Evolutionary conservation across 2,888 invertebrate species (phyloP).

Genomic region (Alsophila aescularia): DNA sequence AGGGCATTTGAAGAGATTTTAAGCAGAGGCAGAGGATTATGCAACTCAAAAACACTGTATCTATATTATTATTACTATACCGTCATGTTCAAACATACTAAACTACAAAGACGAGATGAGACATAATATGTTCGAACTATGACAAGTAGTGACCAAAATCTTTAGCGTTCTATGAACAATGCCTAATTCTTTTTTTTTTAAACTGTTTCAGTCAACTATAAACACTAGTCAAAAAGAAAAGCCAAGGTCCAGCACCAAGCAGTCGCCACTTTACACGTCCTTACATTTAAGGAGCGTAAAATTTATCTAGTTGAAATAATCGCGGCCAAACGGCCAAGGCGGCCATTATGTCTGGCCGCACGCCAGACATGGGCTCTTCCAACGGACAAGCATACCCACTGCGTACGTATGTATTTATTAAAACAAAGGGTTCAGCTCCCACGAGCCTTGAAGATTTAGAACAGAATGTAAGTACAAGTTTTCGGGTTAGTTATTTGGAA

Average conservation of each 20-base stretch:
- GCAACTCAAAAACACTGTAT: too few species aligned
- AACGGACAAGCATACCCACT: slow-evolving; percentile 48
- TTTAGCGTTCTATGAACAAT: too few species aligned
- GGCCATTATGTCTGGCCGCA: slow-evolving; percentile 65
- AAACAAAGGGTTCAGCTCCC: slow-evolving; percentile 27
- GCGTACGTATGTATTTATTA: slow-evolving; percentile 43
- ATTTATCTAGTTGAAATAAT: slow-evolving; percentile 77
- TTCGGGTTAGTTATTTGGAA: too few species aligned
- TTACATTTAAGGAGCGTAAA: slow-evolving; percentile 69
- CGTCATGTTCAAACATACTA: too few species aligned
- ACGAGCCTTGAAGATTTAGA: slow-evolving; percentile 3
- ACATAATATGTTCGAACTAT: too few species aligned
- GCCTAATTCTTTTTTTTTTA: too few species aligned
- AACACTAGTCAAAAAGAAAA: slow-evolving; percentile 1
- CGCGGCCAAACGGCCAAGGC: slow-evolving; percentile 60
- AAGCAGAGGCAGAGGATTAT: too few species aligned
- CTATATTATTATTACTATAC: too few species aligned
- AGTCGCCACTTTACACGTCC: slow-evolving; percentile 59
- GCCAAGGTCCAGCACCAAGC: slow-evolving; percentile 26
- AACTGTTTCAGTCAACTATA: background rate
- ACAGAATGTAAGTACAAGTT: background rate
- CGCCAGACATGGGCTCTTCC: slow-evolving; percentile 61
- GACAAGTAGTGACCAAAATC: too few species aligned
- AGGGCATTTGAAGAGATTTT: too few species aligned
- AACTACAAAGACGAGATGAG: too few species aligned